These are phyloP conservation scores for Zeugodacus cucurbitae DNA, from an alignment of 1,140 invertebrate species.

Conservation along the genomic window DNA sequence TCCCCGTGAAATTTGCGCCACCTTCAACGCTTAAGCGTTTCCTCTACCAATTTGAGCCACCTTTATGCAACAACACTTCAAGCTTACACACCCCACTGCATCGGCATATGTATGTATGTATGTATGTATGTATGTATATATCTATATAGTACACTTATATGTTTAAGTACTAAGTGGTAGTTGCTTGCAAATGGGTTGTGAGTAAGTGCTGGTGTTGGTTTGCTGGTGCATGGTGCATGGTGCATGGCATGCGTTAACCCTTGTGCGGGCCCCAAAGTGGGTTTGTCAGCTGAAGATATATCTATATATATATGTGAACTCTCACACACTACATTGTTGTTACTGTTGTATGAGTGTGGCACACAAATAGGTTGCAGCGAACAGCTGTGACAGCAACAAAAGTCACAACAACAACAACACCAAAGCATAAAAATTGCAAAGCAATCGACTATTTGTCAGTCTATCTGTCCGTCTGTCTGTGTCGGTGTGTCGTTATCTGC, in stretches of 20 bases:
- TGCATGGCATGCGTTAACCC: slow-evolving; percentile 10
- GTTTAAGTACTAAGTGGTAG: slow-evolving; percentile 3
- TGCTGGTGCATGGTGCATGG: too few relatives aligned
- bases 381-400: slow-evolving; percentile 48
- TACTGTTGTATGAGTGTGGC: neutral
- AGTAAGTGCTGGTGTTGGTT: slow-evolving; percentile 30
- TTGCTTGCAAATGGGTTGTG: slow-evolving; percentile 28
- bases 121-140: neutral
- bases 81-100: neutral
- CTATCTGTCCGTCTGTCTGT: neutral
- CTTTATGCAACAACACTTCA: slow-evolving; percentile 26
- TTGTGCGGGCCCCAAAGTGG: neutral
- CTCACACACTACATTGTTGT: neutral
- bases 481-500: neutral
- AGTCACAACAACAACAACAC: neutral
- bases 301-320: neutral
- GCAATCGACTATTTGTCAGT: slow-evolving; percentile 29
- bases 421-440: slow-evolving; percentile 30
- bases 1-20: neutral
- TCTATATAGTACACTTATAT: neutral
- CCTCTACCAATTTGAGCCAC: slow-evolving; percentile 31
- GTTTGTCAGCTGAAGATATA: neutral
- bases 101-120: neutral
- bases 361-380: slow-evolving; percentile 17
- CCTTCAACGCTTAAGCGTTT: slow-evolving; percentile 19